phyloP scores from a whole-genome alignment of 2,888 invertebrate species.

The Caenorhabditis sp. region DNA sequence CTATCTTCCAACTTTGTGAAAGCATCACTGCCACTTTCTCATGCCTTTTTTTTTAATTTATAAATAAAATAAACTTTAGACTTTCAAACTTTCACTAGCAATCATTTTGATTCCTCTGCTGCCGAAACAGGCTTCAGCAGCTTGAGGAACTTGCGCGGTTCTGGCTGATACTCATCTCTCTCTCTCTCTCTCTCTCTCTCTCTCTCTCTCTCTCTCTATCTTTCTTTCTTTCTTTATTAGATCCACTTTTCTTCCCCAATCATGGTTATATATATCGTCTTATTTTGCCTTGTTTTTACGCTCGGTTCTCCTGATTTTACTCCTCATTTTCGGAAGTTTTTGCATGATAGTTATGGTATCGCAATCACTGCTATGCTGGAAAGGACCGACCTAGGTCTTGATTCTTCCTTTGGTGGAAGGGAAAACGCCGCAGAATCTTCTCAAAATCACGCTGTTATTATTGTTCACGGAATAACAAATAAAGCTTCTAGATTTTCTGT shows the following conservation, averaged over 20 bases:
- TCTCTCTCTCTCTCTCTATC: not conserved
- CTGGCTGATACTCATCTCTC: not conserved
- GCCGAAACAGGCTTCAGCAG: not conserved
- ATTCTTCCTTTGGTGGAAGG: conserved; percentile 74
- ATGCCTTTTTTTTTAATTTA: too few species aligned
- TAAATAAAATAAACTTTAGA: too few species aligned
- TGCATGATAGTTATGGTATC: conserved; percentile 73
- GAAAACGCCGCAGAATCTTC: conserved; percentile 13
- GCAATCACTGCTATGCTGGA: conserved; percentile 71
- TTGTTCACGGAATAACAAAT: conserved; percentile 78
- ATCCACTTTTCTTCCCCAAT: not conserved
- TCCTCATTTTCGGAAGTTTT: conserved; percentile 69
- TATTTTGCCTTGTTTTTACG: not conserved
- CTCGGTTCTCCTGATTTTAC: conserved; percentile 68
- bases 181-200: not conserved
- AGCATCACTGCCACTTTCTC: too few species aligned
- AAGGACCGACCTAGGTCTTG: conserved; percentile 74
- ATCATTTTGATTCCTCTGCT: too few species aligned
- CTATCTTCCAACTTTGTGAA: too few species aligned
- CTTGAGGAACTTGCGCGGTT: not conserved
- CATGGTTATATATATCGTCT: not conserved
- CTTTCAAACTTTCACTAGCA: too few species aligned
- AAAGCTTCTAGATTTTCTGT: conserved; percentile 65
- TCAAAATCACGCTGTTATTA: conserved; percentile 71
- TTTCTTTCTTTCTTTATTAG: not conserved